Base-by-base conservation (phyloP, 2,797 vertebrate species). In the Malurus leucopterus region DNA sequence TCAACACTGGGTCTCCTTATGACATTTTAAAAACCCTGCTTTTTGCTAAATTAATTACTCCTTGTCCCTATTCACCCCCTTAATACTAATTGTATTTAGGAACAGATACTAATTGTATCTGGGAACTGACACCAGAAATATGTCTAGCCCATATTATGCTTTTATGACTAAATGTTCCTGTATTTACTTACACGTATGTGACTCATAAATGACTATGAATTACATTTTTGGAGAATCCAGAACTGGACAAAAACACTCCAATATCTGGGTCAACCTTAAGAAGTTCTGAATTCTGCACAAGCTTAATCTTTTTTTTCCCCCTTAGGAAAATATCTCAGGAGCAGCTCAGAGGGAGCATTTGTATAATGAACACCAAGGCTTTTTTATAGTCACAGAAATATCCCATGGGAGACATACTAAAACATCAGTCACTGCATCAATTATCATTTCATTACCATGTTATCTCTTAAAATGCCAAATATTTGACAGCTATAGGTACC, bases 11-110 rank as follows among this genome's bases (percentile, higher is more conserved):
- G 2, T 32, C 20, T 40, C 50, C 65, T 9, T 29, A 38, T 2
- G 11, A 29, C 6, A 24, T 64, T 69, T 40, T 8, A 12, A 6
- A 26, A 71, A 68, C 41, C 5, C 10, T 34, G 9, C 0, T 4
- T 57, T 88, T 51, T 49, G 8, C 44, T 61, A 71, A 71, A 59
- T 29, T 8, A 55, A 54, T 62, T 62, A 38, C 15, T 72, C 43
- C 54, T 71, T 26, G 15, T 46, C 20, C 20, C 12, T 44, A 10
- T 49, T 49, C 2, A 4, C 13, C 8, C 19, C 7, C 17, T 43
- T 38, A 54, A 54, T 20, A 50, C 11, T 30, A 54, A 30, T 17
- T 73, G 26, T 36, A 36, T 36, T 36, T 36, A 36, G 36, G 36
- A 36, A 36, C 36, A 36, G 36, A 36, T 36, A 36, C 36, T 36